phyloP scores from a whole-genome alignment of 2,113 vertebrate genomes.

The Mastomys coucha region DNA sequence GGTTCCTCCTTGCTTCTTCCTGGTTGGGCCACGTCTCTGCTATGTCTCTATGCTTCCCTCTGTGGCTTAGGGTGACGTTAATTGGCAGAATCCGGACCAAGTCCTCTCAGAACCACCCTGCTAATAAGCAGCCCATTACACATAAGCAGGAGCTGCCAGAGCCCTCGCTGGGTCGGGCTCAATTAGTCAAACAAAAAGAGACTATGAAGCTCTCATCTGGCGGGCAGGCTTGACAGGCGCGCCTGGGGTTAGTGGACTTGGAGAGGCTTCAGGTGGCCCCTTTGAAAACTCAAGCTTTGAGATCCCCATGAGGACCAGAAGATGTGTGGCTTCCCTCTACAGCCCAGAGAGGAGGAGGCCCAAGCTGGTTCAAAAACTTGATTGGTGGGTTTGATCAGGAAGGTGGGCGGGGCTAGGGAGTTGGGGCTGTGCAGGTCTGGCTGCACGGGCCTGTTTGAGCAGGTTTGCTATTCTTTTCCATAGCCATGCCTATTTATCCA shows the following conservation, averaged over 20 bases:
- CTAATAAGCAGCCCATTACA: constrained; percentile 32
- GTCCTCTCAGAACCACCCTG: background rate
- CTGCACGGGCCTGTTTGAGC: background rate
- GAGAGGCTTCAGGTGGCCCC: constrained; percentile 78
- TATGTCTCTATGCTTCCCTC: background rate
- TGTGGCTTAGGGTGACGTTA: background rate
- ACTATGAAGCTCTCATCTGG: constrained; percentile 70
- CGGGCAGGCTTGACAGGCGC: constrained; percentile 24
- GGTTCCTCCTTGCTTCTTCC: background rate
- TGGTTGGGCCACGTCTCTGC: too few relatives aligned
- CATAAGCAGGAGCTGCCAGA: background rate
- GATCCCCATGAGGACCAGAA: constrained; percentile 51
- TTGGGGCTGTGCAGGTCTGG: background rate
- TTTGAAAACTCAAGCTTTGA: constrained; percentile 81
- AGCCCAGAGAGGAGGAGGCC: background rate
- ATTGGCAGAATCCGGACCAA: background rate
- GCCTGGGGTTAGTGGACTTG: background rate
- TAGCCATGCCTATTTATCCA: background rate
- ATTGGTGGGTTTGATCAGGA: background rate
- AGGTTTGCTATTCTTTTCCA: background rate
- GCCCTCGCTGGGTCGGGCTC: constrained; percentile 82
- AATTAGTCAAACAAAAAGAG: constrained; percentile 78
- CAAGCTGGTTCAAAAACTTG: background rate
- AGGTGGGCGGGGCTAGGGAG: background rate
- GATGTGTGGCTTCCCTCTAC: background rate